phyloP scores from a whole-genome alignment of 2,888 invertebrate species.

The Eupithecia abbreviata region DNA sequence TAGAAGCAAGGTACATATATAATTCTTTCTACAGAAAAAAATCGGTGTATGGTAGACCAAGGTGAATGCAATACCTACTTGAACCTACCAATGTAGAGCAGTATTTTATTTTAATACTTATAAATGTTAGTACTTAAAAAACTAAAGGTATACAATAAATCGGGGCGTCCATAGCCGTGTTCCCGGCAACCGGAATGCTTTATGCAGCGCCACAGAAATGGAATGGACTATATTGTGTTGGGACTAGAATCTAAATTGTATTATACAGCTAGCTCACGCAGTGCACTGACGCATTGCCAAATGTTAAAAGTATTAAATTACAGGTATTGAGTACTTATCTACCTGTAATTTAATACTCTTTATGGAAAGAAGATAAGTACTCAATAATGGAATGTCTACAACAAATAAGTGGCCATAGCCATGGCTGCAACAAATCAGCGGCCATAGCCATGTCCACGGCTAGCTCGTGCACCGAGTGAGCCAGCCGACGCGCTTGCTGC shows the following conservation, averaged over 20 bases:
- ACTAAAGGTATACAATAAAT: neutral
- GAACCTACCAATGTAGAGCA: neutral
- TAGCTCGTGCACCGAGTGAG: conserved; percentile 91
- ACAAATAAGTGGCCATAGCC: conserved; percentile 72
- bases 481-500: conserved; percentile 90
- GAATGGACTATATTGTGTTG: neutral
- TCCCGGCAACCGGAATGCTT: conserved; percentile 88
- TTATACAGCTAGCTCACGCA: neutral
- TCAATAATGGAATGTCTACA: conserved; percentile 77
- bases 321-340: conserved; percentile 44
- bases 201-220: conserved; percentile 85
- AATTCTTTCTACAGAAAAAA: neutral
- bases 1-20: neutral
- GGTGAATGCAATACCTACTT: neutral
- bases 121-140: neutral
- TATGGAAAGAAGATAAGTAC: too few relatives aligned
- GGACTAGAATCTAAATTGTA: neutral
- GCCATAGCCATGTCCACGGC: conserved; percentile 81
- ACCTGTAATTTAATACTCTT: too few relatives aligned
- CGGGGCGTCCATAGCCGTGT: conserved; percentile 70
- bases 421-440: conserved; percentile 62
- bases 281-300: neutral
- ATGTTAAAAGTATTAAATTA: neutral
- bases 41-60: too few relatives aligned
- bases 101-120: neutral